Base-by-base conservation (phyloP, 2,888 invertebrate genomes). In the Achlya flavicornis region DNA sequence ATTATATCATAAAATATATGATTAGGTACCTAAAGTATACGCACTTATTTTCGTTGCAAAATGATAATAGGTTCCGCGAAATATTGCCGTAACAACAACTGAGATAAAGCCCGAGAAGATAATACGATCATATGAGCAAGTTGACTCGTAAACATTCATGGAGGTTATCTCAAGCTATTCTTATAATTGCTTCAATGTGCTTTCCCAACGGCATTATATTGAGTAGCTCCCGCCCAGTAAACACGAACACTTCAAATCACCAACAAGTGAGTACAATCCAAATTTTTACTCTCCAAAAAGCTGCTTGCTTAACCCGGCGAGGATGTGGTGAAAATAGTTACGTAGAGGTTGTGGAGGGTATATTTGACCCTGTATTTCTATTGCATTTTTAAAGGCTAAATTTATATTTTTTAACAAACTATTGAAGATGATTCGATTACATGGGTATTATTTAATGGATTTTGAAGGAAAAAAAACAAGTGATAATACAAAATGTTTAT, bases 111-210 rank as follows among this genome's bases (percentile, higher is more conserved):
- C 26, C 26, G 26, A 26, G 72, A 64, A 65, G 81, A 84, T 82
- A 82, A 75, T 76, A 73, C 69, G 74, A 74, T 73, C 75, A 68
- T 63, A 63, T 67, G 79, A 78, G 76, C 79, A 77, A 78, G 70
- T 72, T 66, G 69, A 68, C 72, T 73, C 75, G 81, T 87, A 87
- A 90, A 86, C 87, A 89, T 62, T 69, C 67, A 69, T 69, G 68
- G 73, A 74, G 91, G 91, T 90, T 91, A 91, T 91, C 91, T 79
- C 8, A 33, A 70, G 64, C 66, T 69, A 77, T 78, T 79, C 74
- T 75, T 87, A 85, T 87, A 88, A 83, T 79, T 78, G 72, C 77
- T 74, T 68, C 70, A 70, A 67, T 69, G 67, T 74, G 73, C 77
- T 83, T 83, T 81, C 74, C 66, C 68, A 66, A 66, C 69, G 68